These are phyloP conservation scores for Siderastrea siderea DNA, from an alignment of 92 coral and sea anemone species.

Conservation along the genomic window DNA sequence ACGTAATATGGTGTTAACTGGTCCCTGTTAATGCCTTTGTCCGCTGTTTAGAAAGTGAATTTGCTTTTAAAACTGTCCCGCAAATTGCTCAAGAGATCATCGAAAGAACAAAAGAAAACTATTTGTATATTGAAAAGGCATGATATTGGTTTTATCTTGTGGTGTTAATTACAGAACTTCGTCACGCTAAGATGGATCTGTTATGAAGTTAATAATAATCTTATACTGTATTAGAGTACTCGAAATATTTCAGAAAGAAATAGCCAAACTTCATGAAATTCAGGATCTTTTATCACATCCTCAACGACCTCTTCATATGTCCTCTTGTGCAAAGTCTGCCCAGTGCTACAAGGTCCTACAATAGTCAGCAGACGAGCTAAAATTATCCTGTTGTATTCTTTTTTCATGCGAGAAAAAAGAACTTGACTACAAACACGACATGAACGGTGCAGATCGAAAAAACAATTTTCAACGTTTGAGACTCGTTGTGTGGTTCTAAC, in stretches of 20 bases:
- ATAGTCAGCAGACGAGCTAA: too few species aligned
- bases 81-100: neutral
- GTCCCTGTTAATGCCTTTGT: neutral
- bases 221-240: neutral
- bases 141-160: conserved; percentile 5
- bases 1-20: neutral
- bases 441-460: neutral
- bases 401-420: too few species aligned
- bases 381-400: too few species aligned
- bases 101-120: neutral
- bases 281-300: too few species aligned
- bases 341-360: too few species aligned
- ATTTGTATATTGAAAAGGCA: neutral
- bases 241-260: neutral
- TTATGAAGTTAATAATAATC: neutral
- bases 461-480: too few species aligned
- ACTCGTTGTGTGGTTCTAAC: neutral
- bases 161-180: neutral
- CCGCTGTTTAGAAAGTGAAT: neutral
- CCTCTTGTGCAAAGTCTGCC: too few species aligned
- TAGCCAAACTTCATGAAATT: too few species aligned
- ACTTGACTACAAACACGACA: neutral
- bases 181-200: neutral
- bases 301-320: too few species aligned
- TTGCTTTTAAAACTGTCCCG: neutral